phyloP scores from a whole-genome alignment of 2,113 vertebrate species.

The Probosciger aterrimus region DNA sequence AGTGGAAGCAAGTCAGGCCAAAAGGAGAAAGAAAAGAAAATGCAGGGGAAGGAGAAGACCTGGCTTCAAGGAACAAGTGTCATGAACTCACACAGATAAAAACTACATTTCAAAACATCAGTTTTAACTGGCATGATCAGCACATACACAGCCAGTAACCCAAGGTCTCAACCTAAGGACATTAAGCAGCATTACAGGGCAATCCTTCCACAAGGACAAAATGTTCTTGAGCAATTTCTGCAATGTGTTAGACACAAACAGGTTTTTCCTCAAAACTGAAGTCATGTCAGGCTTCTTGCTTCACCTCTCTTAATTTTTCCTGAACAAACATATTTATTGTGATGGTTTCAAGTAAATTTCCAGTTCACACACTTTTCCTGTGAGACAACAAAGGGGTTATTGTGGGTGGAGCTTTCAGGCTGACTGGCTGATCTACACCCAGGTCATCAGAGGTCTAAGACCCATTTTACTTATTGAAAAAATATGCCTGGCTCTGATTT shows the following conservation, averaged over 20 bases:
- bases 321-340: conserved; percentile 62
- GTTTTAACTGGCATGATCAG: conserved; percentile 38
- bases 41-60: neutral
- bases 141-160: conserved; percentile 31
- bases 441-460: neutral
- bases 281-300: conserved; percentile 40
- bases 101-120: conserved; percentile 10
- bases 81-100: conserved; percentile 25
- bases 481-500: neutral
- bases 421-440: neutral
- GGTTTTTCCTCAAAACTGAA: conserved; percentile 50
- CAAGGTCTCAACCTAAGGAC: conserved; percentile 58
- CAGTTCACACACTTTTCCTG: neutral
- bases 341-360: conserved; percentile 30
- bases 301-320: conserved; percentile 51
- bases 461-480: conserved; percentile 10
- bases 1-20: neutral
- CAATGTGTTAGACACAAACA: conserved; percentile 44
- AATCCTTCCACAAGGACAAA: conserved; percentile 60
- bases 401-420: neutral
- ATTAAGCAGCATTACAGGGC: conserved; percentile 53
- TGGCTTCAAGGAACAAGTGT: conserved; percentile 32
- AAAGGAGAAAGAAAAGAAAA: conserved; percentile 45
- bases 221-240: conserved; percentile 58
- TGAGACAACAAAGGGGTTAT: neutral